Base-by-base conservation (phyloP, 2,113 vertebrate species). In the Lophura nycthemera region DNA sequence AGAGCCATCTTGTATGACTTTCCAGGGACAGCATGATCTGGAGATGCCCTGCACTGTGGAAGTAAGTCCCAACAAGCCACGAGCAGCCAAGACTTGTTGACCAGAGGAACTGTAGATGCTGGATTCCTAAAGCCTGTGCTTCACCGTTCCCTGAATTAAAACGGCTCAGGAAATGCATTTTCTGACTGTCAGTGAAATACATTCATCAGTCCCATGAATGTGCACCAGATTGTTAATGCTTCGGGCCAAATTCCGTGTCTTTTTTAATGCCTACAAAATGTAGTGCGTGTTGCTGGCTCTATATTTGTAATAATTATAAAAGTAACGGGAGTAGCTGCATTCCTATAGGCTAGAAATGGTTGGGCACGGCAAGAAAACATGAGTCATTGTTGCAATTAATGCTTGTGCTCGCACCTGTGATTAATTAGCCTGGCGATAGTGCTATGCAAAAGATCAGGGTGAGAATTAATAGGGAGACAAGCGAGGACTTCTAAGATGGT, bases 331-430 rank as follows among this genome's bases (percentile, higher is more conserved):
- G 48, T 15, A 91, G 70, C 73, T 72, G 74, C 76, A 47, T 91
- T 93, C 73, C 73, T 50, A 78, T 61, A 84, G 92, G 90, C 70
- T 79, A 52, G 48, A 70, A 86, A 84, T 83, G 65, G 82, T 72
- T 80, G 32, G 69, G 69, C 73, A 61, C 21, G 56, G n/a, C 6
- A 30, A 34, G 38, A 75, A 92, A 69, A 88, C 47, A 61, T 2
- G 92, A 96, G 95, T 93, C 90, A 96, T 88, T 78, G 92, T 95
- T 84, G 76, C 94, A 95, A 95, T 96, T 97, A 97, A 82, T 72
- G 80, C 83, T 90, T 29, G n/a, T 92, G 88, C 88, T 91, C 76
- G 72, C 83, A 93, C 85, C 66, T 79, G 82, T 95, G 94, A 97
- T 95, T 94, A 95, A 97, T 96, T 95, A 96, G 91, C 83, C 86